A percentile compares a stretch with the other conserved stretches of the same genome.
Conservation (phyloP, 2,797 vertebrate genomes). For the Champsocephalus esox region DNA sequence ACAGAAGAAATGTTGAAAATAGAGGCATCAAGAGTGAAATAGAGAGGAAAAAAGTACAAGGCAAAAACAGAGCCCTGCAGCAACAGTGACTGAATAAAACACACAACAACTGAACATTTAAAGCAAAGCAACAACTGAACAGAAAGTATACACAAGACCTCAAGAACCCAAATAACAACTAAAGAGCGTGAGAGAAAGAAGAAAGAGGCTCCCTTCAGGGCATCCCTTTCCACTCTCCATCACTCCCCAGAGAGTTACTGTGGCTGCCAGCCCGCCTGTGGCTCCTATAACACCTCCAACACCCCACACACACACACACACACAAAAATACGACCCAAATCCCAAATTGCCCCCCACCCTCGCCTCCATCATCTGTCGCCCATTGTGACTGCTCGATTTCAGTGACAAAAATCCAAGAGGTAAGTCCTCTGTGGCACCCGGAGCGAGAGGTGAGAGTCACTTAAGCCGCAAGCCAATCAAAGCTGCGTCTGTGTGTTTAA, state of each 20-base stretch:
- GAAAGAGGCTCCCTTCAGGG: conserved; percentile 69
- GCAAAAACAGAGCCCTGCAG: conserved; percentile 11
- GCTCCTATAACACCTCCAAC: conserved; percentile 49
- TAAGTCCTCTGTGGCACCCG: conserved; percentile 86
- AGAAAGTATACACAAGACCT: conserved; percentile 19
- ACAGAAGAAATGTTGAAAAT: background rate
- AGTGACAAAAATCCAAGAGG: conserved; percentile 85
- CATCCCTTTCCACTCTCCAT: conserved; percentile 77
- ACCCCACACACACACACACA: conserved; percentile 2
- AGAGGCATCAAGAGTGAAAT: background rate
- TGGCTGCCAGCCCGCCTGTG: conserved; percentile 68
- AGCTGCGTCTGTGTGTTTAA: conserved; percentile 86
- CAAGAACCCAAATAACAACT: conserved; percentile 37
- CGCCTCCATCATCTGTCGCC: conserved; percentile 37
- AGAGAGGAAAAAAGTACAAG: background rate
- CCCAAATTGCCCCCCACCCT: conserved; percentile 12
- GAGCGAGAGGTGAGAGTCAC: conserved; percentile 85
- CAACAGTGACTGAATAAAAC: background rate
- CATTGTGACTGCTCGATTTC: conserved; percentile 57
- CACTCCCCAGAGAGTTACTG: conserved; percentile 66
- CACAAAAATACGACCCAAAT: conserved; percentile 35
- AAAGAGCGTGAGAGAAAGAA: conserved; percentile 37
- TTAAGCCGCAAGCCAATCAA: conserved; percentile 88
- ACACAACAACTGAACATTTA: conserved; percentile 3
- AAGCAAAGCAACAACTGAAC: conserved; percentile 9